Evolutionary conservation across 64 coral and sea anemone genomes (phyloP).

Genomic region (Montipora capricornis): DNA sequence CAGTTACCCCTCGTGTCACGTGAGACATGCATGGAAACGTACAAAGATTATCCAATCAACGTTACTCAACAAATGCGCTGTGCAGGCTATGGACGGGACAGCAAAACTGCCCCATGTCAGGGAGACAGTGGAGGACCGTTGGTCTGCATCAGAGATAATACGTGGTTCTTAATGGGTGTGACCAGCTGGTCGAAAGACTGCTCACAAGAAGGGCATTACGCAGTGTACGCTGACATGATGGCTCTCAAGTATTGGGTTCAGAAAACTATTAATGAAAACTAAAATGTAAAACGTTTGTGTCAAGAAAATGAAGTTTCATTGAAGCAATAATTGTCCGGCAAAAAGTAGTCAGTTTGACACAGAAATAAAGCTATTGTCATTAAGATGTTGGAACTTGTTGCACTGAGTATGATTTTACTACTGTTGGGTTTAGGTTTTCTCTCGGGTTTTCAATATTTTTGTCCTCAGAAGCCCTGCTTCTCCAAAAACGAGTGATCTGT

Average conservation of each 20-base stretch:
- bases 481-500: too few relatives aligned
- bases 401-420: too few relatives aligned
- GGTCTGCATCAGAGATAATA: conserved; percentile 71
- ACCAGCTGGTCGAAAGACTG: conserved; percentile 89
- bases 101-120: conserved; percentile 88
- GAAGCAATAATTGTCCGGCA: too few relatives aligned
- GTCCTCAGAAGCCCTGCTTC: too few relatives aligned
- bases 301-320: not conserved
- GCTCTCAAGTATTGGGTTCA: conserved; percentile 91
- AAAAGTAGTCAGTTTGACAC: too few relatives aligned
- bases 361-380: too few relatives aligned
- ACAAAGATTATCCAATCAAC: conserved; percentile 67
- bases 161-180: conserved; percentile 77
- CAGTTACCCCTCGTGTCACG: conserved; percentile 75
- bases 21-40: conserved; percentile 63
- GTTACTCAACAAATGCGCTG: conserved; percentile 88
- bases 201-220: conserved; percentile 80
- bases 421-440: too few relatives aligned
- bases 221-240: conserved; percentile 92
- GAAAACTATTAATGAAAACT: conserved; percentile 68
- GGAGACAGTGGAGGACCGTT: conserved; percentile 91
- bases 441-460: too few relatives aligned
- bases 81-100: conserved; percentile 70
- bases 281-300: not conserved
- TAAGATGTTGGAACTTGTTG: too few relatives aligned